Evolutionary conservation across 2,113 vertebrate species (phyloP).

Genomic region (Oriolus oriolus): DNA sequence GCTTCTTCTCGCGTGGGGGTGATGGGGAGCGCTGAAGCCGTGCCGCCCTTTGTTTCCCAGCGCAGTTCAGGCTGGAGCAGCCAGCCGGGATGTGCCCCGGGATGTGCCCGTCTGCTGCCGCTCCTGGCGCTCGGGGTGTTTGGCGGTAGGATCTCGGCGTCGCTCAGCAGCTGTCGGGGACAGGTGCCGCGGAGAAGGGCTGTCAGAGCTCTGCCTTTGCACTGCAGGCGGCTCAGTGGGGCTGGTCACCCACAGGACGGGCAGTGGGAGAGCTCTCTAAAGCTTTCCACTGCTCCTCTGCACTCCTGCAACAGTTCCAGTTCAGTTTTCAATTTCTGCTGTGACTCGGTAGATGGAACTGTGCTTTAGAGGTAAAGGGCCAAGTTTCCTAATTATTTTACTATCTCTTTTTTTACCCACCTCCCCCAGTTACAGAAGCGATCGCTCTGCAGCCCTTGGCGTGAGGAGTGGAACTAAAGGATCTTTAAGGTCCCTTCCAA

Average conservation of each 20-base stretch:
- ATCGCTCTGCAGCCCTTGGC: neutral
- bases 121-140: rapidly evolving
- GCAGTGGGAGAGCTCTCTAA: neutral
- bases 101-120: rapidly evolving
- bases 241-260: neutral
- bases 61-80: neutral
- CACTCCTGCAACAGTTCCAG: rapidly evolving
- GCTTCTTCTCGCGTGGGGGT: neutral
- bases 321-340: rapidly evolving
- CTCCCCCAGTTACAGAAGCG: neutral
- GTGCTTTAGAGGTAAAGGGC: neutral
- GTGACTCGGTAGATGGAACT: neutral
- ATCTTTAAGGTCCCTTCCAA: neutral
- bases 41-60: neutral
- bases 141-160: rapidly evolving
- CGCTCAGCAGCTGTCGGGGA: neutral
- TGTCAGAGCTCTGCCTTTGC: neutral
- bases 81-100: neutral
- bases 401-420: neutral
- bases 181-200: neutral
- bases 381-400: neutral
- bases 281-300: neutral
- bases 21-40: neutral
- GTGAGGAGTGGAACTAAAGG: neutral
- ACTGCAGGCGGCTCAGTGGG: rapidly evolving